Conservation (phyloP, 2,888 invertebrate species). For the Philopedon plagiatum region DNA sequence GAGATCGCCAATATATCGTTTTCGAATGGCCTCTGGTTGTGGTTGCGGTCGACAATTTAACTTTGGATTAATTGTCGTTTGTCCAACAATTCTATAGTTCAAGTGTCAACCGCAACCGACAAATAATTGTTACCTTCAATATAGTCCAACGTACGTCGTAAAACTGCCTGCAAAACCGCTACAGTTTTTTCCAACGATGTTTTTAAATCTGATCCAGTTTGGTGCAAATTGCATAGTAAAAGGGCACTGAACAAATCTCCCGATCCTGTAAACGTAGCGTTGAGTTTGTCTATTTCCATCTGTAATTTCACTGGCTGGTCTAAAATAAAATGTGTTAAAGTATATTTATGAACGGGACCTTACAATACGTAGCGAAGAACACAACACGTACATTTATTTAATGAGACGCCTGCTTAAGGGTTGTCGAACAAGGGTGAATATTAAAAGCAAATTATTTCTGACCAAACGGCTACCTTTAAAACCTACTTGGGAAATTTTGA, state of each 20-base stretch:
- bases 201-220: slow-evolving; percentile 76
- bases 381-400: too few species aligned
- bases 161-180: slow-evolving; percentile 84
- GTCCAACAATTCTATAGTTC: too few species aligned
- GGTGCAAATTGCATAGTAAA: slow-evolving; percentile 88
- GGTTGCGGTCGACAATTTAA: too few species aligned
- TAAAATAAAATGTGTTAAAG: slow-evolving; percentile 24
- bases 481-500: neutral
- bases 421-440: neutral
- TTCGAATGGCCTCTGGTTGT: too few species aligned
- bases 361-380: too few species aligned
- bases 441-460: neutral
- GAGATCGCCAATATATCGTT: too few species aligned
- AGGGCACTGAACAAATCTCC: slow-evolving; percentile 95
- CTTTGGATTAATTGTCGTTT: too few species aligned
- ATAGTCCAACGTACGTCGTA: slow-evolving; percentile 76
- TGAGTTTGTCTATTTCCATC: slow-evolving; percentile 82
- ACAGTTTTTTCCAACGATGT: slow-evolving; percentile 86
- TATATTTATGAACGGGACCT: too few species aligned
- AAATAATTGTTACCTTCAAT: slow-evolving; percentile 7
- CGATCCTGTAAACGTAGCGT: slow-evolving; percentile 89
- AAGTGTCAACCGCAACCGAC: too few species aligned
- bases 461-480: neutral
- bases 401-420: neutral
- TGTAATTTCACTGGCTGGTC: slow-evolving; percentile 60